These are phyloP conservation scores for Vicugna pacos DNA, from an alignment of 2,113 vertebrate genomes.

Conservation along the genomic window DNA sequence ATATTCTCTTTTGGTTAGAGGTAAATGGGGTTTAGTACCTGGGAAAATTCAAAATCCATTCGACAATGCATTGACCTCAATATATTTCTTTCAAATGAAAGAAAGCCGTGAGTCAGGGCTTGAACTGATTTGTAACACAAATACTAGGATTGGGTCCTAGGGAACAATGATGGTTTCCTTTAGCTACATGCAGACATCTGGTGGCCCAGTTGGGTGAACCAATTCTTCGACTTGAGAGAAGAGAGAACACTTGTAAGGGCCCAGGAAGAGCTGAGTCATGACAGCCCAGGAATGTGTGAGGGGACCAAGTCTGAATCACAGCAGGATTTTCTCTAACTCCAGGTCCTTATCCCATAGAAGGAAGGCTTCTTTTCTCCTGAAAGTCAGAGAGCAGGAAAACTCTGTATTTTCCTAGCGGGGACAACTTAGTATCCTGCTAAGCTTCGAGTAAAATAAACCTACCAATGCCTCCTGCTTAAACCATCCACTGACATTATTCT, in stretches of 20 bases:
- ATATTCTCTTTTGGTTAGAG: conserved; percentile 47
- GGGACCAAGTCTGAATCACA: not conserved
- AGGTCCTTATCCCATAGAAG: not conserved
- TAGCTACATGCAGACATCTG: not conserved
- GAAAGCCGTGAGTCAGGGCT: conserved; percentile 13
- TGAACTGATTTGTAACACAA: not conserved
- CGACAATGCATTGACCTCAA: not conserved
- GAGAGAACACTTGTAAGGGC: not conserved
- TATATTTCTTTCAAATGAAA: conserved; percentile 53
- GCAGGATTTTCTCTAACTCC: not conserved
- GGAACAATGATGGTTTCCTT: not conserved
- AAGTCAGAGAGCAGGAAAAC: not conserved
- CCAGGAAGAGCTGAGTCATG: not conserved
- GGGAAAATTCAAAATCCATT: conserved; percentile 37
- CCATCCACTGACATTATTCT: not conserved
- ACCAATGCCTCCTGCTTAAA: not conserved
- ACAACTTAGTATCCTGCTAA: conserved; percentile 1
- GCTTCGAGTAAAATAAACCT: conserved; percentile 24
- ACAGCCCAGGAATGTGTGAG: not conserved
- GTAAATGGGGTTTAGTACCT: conserved; percentile 13
- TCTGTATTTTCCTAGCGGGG: not conserved
- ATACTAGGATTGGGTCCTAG: not conserved
- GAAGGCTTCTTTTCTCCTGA: not conserved
- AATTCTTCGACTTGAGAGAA: not conserved
- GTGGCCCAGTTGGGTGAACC: not conserved